These are phyloP conservation scores for Paraplagusia blochii DNA, from an alignment of 2,113 vertebrate genomes.

Conservation along the genomic window DNA sequence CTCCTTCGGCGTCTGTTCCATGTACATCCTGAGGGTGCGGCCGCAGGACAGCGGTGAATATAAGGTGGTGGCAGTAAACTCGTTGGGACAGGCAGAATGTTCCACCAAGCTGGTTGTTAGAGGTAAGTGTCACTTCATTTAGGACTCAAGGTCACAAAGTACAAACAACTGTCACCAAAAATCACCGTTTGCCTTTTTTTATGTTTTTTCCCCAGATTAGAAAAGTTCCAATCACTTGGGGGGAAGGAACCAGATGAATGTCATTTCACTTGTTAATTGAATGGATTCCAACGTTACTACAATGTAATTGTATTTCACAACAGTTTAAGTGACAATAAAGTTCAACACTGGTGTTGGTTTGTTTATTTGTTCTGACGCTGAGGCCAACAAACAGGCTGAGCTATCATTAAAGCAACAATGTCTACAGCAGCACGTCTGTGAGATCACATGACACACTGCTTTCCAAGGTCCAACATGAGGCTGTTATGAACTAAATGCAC, in stretches of 20 bases:
- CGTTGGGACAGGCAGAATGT: slow-evolving; percentile 76
- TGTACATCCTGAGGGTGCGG: slow-evolving; percentile 77
- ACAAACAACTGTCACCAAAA: not conserved
- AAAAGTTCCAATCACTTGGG: not conserved
- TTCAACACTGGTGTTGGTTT: slow-evolving; percentile 26
- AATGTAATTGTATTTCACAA: no score
- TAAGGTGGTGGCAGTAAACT: slow-evolving; percentile 80
- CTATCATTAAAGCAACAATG: not conserved
- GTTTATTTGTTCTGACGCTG: slow-evolving; percentile 1
- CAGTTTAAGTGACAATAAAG: no score
- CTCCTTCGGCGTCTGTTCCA: slow-evolving; percentile 84
- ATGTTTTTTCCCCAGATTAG: slow-evolving; percentile 44
- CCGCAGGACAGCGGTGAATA: slow-evolving; percentile 79
- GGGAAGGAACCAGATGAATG: slow-evolving; percentile 1
- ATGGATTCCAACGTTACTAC: no score
- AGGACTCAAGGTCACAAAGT: no score
- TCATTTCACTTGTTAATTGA: not conserved
- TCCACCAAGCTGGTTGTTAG: slow-evolving; percentile 77
- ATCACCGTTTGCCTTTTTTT: slow-evolving; percentile 1
- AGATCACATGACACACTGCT: slow-evolving; percentile 14
- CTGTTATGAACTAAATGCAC: slow-evolving; percentile 2
- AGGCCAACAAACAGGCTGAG: not conserved
- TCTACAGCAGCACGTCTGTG: slow-evolving; percentile 20
- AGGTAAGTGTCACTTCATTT: slow-evolving; percentile 65
- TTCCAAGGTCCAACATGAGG: slow-evolving; percentile 6